A percentile compares a stretch with the other conserved stretches of the same genome.
Evolutionary conservation across 2,113 vertebrate species (phyloP).

Genomic region (Sylvia atricapilla): DNA sequence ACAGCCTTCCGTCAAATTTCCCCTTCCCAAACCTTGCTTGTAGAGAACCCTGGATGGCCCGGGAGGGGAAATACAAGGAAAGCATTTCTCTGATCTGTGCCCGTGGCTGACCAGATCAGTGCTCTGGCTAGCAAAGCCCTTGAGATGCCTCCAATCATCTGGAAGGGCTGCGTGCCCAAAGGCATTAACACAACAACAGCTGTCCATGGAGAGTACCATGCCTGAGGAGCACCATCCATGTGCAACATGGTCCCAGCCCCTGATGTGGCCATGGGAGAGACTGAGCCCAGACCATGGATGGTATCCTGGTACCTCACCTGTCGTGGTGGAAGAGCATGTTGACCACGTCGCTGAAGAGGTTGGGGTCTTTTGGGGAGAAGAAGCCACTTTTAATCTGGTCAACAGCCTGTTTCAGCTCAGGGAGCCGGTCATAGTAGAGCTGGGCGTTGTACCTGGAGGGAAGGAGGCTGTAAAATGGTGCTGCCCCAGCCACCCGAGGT

Average conservation of each 20-base stretch:
- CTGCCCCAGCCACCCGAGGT: neutral
- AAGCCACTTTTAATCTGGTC: constrained; percentile 90
- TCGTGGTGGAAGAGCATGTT: constrained; percentile 94
- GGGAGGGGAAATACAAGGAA: accelerated
- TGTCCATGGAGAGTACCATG: accelerated
- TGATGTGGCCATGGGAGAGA: neutral
- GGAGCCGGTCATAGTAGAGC: constrained; percentile 83
- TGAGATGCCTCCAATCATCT: neutral
- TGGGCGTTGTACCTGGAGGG: constrained; percentile 84
- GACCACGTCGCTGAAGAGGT: constrained; percentile 86
- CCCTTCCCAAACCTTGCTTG: too few relatives aligned
- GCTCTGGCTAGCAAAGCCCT: neutral
- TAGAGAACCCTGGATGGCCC: accelerated
- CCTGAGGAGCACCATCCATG: neutral
- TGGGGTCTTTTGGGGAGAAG: constrained; percentile 87
- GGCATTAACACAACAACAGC: accelerated
- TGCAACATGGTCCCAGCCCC: neutral
- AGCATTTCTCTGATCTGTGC: accelerated
- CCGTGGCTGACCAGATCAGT: neutral
- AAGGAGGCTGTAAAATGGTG: neutral
- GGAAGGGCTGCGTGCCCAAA: neutral
- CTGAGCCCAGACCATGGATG: neutral
- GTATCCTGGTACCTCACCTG: constrained; percentile 71
- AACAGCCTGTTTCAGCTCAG: constrained; percentile 86
- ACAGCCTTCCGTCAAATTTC: accelerated